phyloP scores from a whole-genome alignment of 2,888 invertebrate species.

The Crioceris asparagi region DNA sequence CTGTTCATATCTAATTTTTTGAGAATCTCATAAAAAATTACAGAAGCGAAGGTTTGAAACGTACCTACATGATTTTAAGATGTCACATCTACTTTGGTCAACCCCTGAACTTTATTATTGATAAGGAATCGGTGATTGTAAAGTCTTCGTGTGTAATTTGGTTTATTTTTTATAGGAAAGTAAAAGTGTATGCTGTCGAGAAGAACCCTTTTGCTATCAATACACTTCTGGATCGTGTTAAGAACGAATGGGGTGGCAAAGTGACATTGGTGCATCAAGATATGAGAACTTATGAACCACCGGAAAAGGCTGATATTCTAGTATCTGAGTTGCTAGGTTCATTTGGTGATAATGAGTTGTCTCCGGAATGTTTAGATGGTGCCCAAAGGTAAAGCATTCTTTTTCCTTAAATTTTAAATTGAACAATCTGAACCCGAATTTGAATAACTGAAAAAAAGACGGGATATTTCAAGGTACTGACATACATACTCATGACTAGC shows the following conservation, averaged over 20 bases:
- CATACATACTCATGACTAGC: too few species aligned
- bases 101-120: too few species aligned
- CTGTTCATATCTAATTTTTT: too few species aligned
- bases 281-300: constrained; percentile 73
- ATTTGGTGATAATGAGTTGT: constrained; percentile 97
- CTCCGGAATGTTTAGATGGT: constrained; percentile 95
- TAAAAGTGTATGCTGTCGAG: constrained; percentile 90
- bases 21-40: too few species aligned
- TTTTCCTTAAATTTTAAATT: not conserved
- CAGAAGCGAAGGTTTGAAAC: too few species aligned
- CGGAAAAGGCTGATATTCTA: constrained; percentile 86
- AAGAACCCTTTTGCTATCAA: constrained; percentile 96
- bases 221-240: constrained; percentile 63
- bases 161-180: constrained; percentile 32
- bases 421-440: too few species aligned
- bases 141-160: too few species aligned
- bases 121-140: too few species aligned
- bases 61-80: too few species aligned
- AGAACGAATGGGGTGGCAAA: constrained; percentile 65
- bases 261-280: constrained; percentile 75
- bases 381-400: constrained; percentile 50
- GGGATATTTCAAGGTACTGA: too few species aligned
- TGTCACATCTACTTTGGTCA: too few species aligned
- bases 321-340: constrained; percentile 81
- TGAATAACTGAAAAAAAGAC: too few species aligned